Evolutionary conservation across 2,888 invertebrate species (phyloP), one percentile per base, ranked within the genome.

Genomic region (Panorpa germanica): DNA sequence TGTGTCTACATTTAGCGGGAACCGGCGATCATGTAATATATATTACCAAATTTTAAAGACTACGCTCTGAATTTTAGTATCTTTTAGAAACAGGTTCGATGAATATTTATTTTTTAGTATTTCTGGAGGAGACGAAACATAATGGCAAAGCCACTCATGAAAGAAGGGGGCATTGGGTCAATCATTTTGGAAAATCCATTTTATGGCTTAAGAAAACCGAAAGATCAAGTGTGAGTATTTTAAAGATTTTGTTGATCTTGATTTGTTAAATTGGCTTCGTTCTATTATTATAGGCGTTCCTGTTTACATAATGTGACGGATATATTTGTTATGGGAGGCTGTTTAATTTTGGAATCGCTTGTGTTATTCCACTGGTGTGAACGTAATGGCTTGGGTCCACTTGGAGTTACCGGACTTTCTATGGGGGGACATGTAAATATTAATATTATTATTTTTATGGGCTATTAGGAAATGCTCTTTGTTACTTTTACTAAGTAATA

Each of bases 291-390:
- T 20, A 83, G 82, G 35, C 75, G 91, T 19, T 95, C 93, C 2
- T 77, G 81, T 43, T 66, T 98, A 29, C 81, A 82, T 49, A 83
- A 95, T 58, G 95, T 96, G 4, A 85, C 88, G 12, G 96, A 98
- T 52, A 80, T 98, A 48, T 95, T 98, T 63, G 85, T 96, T 39
- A 98, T 98, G 96, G 96, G 96, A 33, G 95, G 90, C 24, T 88
- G 93, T 46, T 61, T 98, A 34, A 82, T 96, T 38, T 63, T 95
- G 43, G 98, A 98, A 59, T 78, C 85, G 22, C 58, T 90, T 41
- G 91, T 81, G 28, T 59, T 98, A 39, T 67, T 96, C 39, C 77
- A 90, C 53, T 96, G 93, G 93, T 86, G 88, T 50, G 85, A 90
- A 55, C 60, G 69, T 32, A 70, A 82, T 48, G 93, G 91, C 9